Base-by-base conservation (phyloP, 2,113 vertebrate genomes). In the Chloropsis cyanopogon region DNA sequence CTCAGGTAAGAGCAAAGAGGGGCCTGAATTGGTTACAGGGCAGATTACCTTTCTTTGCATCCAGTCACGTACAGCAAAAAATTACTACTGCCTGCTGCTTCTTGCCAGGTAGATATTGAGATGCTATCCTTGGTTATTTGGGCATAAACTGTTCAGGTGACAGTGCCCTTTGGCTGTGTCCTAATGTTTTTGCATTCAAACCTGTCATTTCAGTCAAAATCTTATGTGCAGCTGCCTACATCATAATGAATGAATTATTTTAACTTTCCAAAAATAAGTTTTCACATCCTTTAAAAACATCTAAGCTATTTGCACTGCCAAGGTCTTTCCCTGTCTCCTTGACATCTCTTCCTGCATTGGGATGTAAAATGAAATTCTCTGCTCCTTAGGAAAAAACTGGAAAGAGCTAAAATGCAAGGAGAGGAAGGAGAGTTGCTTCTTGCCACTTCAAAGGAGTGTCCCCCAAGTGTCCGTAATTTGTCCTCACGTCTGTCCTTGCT, bases 201-300 rank as follows among this genome's bases (percentile, higher is more conserved):
- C 19, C 39, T 90, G 64, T 80, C 75, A 76, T 77, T 82, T 29
- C 35, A 31, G 23, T 24, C 75, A 80, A 77, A 93, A 88, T 77
- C 59, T 83, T 69, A 49, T 0, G 6, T 77, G 66, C 86, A 90
- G 72, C 92, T 95, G 68, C 64, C 64, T 73, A 44, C 20, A 66
- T 86, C 79, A 77, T 56, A 83, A 77, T 66, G 26, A 93, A 47
- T 24, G 7, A 46, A 80, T 70, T 90, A 42, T 61, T 96, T 93
- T 77, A 94, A 85, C 63, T 90, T 96, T 94, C 82, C 49, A 82
- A 88, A 96, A 95, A 90, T 88, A 95, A 63, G 42, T 70, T 57
- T 85, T 53, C 91, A 94, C 84, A 94, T 96, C 93, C 94, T 97
- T 96, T 93, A 93, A 93, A 95, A 96, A 95, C 87, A 89, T 72